A percentile compares a stretch with the other conserved stretches of the same genome.
These are phyloP conservation scores for Drosophila micromelanica DNA, from an alignment of 1,140 invertebrate species.

Conservation along the genomic window DNA sequence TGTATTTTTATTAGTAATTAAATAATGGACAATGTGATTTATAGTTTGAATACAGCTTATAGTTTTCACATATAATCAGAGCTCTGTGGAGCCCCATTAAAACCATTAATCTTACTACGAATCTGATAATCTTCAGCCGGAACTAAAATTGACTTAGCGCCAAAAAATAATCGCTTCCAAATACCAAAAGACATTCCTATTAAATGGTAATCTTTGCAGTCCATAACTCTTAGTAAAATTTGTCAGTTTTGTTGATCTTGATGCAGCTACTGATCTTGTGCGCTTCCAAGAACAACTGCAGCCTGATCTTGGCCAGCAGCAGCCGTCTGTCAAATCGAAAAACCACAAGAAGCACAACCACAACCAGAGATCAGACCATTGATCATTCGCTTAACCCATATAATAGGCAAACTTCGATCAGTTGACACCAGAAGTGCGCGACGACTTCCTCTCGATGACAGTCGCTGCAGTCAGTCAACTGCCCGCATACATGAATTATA, in stretches of 20 bases:
- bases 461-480: constrained; percentile 27
- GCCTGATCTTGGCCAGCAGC: constrained; percentile 15
- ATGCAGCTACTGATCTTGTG: constrained; percentile 24
- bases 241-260: constrained; percentile 14
- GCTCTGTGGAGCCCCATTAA: not conserved
- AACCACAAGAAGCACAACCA: constrained; percentile 2
- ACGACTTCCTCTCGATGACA: constrained; percentile 26
- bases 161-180: constrained; percentile 1
- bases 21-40: too few relatives aligned
- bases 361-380: constrained; percentile 17
- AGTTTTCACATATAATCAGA: too few relatives aligned
- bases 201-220: not conserved
- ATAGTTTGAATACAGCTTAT: too few relatives aligned
- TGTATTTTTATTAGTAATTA: too few relatives aligned
- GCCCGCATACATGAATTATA: constrained; percentile 37
- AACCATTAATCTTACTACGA: not conserved
- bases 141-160: not conserved
- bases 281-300: constrained; percentile 20
- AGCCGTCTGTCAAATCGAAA: not conserved
- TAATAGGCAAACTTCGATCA: constrained; percentile 27
- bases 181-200: not conserved
- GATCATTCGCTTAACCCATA: constrained; percentile 40
- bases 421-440: constrained; percentile 31
- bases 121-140: not conserved
- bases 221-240: constrained; percentile 25